Base-by-base conservation (phyloP, 2,797 vertebrate species). In the Pempheris klunzingeri region DNA sequence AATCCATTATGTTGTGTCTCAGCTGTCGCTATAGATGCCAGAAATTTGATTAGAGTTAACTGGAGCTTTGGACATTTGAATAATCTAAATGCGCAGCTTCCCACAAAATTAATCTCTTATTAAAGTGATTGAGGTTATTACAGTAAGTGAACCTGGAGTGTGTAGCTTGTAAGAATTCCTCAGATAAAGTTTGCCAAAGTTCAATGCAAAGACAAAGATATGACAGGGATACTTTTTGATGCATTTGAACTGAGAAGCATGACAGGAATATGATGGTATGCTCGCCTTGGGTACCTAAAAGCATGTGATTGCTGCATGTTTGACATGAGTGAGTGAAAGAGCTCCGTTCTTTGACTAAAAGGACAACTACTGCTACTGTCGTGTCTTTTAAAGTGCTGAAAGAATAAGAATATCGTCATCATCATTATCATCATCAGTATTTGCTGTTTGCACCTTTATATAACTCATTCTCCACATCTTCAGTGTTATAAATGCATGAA, bases 231-330 rank as follows among this genome's bases (percentile, higher is more conserved):
- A 57, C 26, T 1, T 71, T 55, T 30, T 68, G 47, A 24, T 54
- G 5, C 6, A 43, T 80, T 74, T 34, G 22, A 46, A 55, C 43
- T 54, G 9, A 55, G 44, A 7, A 22, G 26, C 43, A 62, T n/a
- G n/a, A n/a, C n/a, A 55, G 9, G 2, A 58, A 32, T n/a, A 50
- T 41, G 14, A 61, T 64, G 41, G 34, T 32, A 69, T 46, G 44
- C 28, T 71, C 52, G 52, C 11, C 30, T 50, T 24, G 24, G 75
- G 24, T 63, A 38, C 39, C 26, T 60, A 68, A 84, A 77, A 76
- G 46, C 53, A 55, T 15, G 4, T 69, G 26, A 55, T 47, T 65
- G 17, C 44, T 59, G 50, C 15, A 20, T 32, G 34, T 65, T 68
- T 5, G 1, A 24, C 69, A 26, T 50, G 49, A 57, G 12, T 65